Evolutionary conservation across 2,888 invertebrate genomes (phyloP), one percentile per base, ranked within the genome.

Genomic region (Taenaris catops): DNA sequence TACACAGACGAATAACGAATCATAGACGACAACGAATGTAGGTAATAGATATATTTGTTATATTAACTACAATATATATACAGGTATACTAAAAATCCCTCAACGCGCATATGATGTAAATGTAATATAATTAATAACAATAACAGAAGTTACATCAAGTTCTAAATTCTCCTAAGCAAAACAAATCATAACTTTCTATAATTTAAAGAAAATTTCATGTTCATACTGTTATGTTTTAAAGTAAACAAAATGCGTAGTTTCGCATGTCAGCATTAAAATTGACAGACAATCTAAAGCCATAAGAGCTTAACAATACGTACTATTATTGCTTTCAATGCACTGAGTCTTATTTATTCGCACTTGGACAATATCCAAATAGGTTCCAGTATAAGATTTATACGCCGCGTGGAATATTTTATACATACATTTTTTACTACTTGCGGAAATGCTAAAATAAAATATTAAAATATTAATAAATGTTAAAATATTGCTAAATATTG

Each of bases 361-460:
- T 73, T 78, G 78, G 76, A 71, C 49, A 45, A 51, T 55, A 47
- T 74, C 78, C 78, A 78, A 78, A 75, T 73, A 67, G 72, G 66
- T 63, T 67, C 57, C 37, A 55, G 50, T 53, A 53, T 55, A 55
- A 58, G 57, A 57, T 61, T 65, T 74, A 72, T 72, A 70, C 67
- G 71, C 55, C 60, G 48, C 45, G 36, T 42, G 36, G 59, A 60
- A 65, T 69, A 71, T 64, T 65, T 70, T 65, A 63, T 54, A 60
- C 51, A 55, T 58, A 58, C 63, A 68, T 64, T 65, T 70, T 61
- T 46, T 34, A 41, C 34, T 31, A 18, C 28, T 34, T 33, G 20
- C 29, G 18, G 29, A 21, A 12, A 14, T 12, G 8, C n/a, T 11
- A 20, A 28, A 12, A n/a, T n/a, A n/a, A n/a, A n/a, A n/a, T n/a